phyloP scores from a whole-genome alignment of 2,113 vertebrate species.

The Zapus hudsonius region DNA sequence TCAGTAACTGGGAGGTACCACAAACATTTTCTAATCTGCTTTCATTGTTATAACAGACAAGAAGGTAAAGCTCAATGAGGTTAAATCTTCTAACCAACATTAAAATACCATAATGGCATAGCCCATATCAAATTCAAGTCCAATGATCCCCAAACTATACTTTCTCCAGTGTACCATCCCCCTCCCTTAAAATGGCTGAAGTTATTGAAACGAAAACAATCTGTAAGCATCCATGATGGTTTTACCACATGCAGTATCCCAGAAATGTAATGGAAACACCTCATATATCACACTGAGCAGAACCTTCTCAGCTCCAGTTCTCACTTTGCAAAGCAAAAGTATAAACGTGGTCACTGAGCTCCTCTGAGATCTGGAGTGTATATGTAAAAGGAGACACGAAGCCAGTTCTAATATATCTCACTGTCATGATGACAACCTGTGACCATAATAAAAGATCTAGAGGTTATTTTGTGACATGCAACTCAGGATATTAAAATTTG shows the following conservation, averaged over 20 bases:
- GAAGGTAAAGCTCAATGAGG: not conserved
- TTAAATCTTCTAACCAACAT: not conserved
- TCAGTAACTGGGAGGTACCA: not conserved
- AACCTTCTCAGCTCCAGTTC: too few species aligned
- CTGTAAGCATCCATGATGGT: not conserved
- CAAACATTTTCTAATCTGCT: not conserved
- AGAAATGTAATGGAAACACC: not conserved
- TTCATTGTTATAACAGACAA: not conserved
- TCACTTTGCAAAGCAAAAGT: too few species aligned
- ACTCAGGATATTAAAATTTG: too few species aligned
- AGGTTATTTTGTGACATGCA: too few species aligned
- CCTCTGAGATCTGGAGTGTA: not conserved
- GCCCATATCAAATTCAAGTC: not conserved
- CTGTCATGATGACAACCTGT: too few species aligned
- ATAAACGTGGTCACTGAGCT: too few species aligned
- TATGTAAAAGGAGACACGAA: too few species aligned
- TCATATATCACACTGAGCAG: not conserved
- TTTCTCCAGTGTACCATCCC: not conserved
- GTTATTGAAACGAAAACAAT: not conserved
- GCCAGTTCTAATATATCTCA: too few species aligned
- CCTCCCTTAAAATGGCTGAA: not conserved
- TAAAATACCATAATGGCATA: not conserved
- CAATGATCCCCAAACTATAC: not conserved
- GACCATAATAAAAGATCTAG: too few species aligned
- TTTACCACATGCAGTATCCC: not conserved